phyloP scores from a whole-genome alignment of 2,888 invertebrate genomes.

The Allygus modestus region DNA sequence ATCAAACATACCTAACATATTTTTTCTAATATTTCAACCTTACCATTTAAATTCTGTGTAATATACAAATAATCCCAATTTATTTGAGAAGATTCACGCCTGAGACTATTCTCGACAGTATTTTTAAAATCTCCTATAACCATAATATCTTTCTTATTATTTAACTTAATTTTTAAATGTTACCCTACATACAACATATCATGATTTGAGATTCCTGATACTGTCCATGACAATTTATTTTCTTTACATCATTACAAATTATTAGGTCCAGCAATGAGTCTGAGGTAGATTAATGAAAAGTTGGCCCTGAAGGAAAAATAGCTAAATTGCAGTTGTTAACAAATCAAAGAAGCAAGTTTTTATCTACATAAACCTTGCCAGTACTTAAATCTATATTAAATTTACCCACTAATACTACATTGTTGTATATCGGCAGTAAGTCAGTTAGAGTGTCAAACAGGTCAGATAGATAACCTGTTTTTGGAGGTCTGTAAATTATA shows the following conservation, averaged over 20 bases:
- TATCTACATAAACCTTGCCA: background rate
- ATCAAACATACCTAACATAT: background rate
- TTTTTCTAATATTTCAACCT: background rate
- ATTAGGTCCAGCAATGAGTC: background rate
- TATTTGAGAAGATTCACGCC: background rate
- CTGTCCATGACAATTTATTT: background rate
- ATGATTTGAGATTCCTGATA: background rate
- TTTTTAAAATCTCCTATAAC: background rate
- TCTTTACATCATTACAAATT: background rate
- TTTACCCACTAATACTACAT: background rate
- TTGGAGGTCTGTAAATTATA: background rate
- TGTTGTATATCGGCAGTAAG: background rate
- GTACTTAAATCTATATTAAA: background rate
- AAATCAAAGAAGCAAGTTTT: background rate
- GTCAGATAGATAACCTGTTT: background rate
- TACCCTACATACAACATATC: background rate
- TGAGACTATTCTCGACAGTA: background rate
- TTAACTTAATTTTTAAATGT: background rate
- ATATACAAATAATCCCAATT: background rate
- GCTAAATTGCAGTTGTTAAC: background rate
- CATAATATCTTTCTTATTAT: background rate
- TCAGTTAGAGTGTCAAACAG: background rate
- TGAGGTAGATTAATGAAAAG: background rate
- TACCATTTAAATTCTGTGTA: background rate
- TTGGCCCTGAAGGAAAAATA: background rate